Evolutionary conservation across 2,113 vertebrate species (phyloP).

Genomic region (Xiphophorus maculatus): DNA sequence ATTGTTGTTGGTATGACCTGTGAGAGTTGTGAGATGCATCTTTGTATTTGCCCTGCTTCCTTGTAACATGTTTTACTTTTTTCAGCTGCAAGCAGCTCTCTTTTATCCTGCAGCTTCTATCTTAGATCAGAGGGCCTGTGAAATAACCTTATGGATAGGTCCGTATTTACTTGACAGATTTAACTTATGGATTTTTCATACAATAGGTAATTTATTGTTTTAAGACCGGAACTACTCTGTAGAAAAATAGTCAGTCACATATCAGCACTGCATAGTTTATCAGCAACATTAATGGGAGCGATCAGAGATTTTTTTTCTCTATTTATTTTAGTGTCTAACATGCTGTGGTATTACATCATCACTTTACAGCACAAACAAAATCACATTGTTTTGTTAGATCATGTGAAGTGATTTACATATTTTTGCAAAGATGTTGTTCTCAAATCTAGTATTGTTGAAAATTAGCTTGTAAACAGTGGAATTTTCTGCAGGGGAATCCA

Average conservation of each 20-base stretch:
- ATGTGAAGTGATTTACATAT: not conserved
- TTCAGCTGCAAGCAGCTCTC: not conserved
- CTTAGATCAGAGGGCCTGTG: constrained; percentile 19
- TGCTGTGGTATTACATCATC: too few relatives aligned
- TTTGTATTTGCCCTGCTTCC: not conserved
- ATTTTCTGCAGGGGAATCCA: constrained; percentile 32
- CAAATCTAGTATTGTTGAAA: not conserved
- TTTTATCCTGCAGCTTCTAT: constrained; percentile 31
- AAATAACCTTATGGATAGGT: constrained; percentile 13
- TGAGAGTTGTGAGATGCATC: not conserved
- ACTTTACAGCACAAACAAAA: too few relatives aligned
- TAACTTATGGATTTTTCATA: not conserved
- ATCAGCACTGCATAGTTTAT: too few relatives aligned
- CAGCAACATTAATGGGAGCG: too few relatives aligned
- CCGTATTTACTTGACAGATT: not conserved
- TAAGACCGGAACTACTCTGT: not conserved
- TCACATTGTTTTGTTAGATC: not conserved
- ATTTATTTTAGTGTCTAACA: too few relatives aligned
- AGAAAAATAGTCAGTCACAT: too few relatives aligned
- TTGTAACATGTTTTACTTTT: too few relatives aligned
- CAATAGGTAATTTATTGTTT: not conserved
- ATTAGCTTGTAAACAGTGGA: constrained; percentile 15
- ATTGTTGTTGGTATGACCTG: not conserved
- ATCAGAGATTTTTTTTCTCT: too few relatives aligned
- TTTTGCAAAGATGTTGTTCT: not conserved